A percentile compares a stretch with the other conserved stretches of the same genome.
These are phyloP conservation scores for Lasioglossum figueresi DNA, from an alignment of 2,888 invertebrate genomes.

Conservation along the genomic window DNA sequence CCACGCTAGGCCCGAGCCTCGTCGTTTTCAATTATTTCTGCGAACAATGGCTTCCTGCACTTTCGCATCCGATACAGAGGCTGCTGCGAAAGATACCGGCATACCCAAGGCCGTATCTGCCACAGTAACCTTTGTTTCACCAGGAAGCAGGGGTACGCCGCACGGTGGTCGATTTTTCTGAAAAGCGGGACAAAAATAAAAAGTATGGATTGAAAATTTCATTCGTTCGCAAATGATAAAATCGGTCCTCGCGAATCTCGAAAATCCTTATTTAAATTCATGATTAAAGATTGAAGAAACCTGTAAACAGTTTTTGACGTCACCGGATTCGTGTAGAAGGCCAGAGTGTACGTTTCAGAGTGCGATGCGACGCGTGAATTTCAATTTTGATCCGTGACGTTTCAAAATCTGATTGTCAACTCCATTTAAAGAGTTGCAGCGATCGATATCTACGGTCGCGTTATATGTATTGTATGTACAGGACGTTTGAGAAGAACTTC, in stretches of 20 bases:
- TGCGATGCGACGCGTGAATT: no score
- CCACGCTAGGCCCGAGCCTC: not conserved
- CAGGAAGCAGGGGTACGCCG: not conserved
- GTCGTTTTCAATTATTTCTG: slow-evolving; percentile 9
- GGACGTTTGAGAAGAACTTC: not conserved
- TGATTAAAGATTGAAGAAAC: no score
- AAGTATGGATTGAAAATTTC: not conserved
- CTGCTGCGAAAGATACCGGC: not conserved
- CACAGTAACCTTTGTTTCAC: not conserved
- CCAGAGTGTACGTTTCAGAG: no score
- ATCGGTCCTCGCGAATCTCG: not conserved
- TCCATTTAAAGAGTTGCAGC: no score
- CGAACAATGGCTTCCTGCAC: not conserved
- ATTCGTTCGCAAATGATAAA: not conserved
- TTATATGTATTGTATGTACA: no score
- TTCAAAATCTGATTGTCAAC: no score
- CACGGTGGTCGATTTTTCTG: not conserved
- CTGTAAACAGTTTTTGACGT: no score
- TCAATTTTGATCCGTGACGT: no score
- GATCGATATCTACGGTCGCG: no score
- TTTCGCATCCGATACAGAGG: not conserved
- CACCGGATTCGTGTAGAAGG: no score
- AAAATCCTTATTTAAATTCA: no score
- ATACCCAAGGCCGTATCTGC: not conserved
- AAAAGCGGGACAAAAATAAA: not conserved